Evolutionary conservation across 2,797 vertebrate genomes (phyloP), one percentile per base, ranked within the genome.

Genomic region (Rhynchonycteris naso): DNA sequence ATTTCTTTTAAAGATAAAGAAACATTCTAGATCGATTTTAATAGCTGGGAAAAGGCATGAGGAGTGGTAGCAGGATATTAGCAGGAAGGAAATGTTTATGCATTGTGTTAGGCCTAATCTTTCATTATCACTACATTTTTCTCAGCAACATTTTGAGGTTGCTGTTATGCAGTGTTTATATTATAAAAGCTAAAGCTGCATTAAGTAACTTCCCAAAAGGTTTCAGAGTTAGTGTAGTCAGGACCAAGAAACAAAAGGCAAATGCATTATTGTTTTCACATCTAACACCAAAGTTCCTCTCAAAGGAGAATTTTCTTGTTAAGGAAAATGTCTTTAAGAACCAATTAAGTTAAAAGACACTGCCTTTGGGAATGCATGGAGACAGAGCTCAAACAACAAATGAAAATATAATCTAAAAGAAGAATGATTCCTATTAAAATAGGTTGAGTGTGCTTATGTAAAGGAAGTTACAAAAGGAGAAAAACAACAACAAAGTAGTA

Each of bases 71-170:
- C 7, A 24, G 59, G 65, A 56, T 16, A 86, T 79, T 54, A 88
- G 10, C 9, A 69, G 65, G 19, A 88, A 87, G 65, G 26, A 95
- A 95, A 86, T 38, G 1, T n/a, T 81, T 86, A 30, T 75, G 52
- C 26, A 76, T 63, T 50, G 10, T 65, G 8, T 88, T 88, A 66
- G 14, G 4, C 47, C 82, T 74, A 75, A 65, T 79, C 26, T 81
- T 88, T 24, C 52, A 74, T 38, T 74, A 71, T 88, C 75, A 82
- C 35, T 69, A 83, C 72, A 83, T 91, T 88, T 88, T 84, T 74
- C 21, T 69, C 18, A 56, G 33, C 11, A 93, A 75, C 2, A 61
- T 81, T 93, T 88, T 85, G 52, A 82, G 47, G 68, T 79, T 58
- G 14, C 7, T 66, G 5, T 28, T 66, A 33, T 78, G 74, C 69